Evolutionary conservation across 2,113 vertebrate genomes (phyloP).

Genomic region (Leucoraja erinaceus): DNA sequence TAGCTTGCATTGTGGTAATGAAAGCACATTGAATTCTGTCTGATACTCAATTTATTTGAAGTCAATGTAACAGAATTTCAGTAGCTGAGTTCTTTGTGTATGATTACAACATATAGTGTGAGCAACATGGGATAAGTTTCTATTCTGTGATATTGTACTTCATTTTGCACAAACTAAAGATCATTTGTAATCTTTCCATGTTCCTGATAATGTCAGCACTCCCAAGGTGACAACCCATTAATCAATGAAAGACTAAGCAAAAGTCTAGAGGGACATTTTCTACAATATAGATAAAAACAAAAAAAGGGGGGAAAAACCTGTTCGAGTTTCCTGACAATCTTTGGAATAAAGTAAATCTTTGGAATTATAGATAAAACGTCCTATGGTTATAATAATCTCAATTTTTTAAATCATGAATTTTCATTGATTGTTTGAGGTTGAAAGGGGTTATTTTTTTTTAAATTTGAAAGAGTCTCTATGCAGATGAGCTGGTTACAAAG

Average conservation of each 20-base stretch:
- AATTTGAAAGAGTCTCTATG: not conserved
- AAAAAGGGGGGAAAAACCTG: not conserved
- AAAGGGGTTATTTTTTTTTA: slow-evolving; percentile 1
- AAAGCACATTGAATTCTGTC: no score
- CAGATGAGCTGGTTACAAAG: not conserved
- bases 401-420: not conserved
- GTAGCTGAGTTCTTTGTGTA: no score
- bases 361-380: no score
- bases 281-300: not conserved
- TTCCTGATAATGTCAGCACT: not conserved
- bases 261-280: not conserved
- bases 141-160: not conserved
- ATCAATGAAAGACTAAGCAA: not conserved
- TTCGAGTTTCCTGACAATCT: not conserved
- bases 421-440: not conserved
- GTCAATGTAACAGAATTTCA: no score
- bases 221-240: not conserved
- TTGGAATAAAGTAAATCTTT: not conserved
- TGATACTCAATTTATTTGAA: no score
- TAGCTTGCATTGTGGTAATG: no score
- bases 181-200: not conserved
- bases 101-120: no score
- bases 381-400: not conserved
- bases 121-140: no score
- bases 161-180: not conserved